Base-by-base conservation (phyloP, 2,888 invertebrate species). In the Laspeyria flexula region DNA sequence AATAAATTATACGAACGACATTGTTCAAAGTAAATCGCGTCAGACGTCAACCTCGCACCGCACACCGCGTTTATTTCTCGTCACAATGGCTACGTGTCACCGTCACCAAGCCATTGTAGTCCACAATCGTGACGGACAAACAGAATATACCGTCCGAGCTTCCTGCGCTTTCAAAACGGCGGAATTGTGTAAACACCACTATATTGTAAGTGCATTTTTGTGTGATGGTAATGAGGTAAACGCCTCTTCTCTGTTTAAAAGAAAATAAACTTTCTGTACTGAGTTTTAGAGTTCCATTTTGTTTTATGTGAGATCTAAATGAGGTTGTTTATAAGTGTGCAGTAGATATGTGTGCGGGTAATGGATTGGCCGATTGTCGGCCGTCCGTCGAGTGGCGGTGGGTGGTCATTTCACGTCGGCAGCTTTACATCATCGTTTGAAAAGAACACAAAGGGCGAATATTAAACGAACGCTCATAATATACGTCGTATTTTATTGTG, bases 351-450 rank as follows among this genome's bases (percentile, higher is more conserved):
- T 80, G 76, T 63, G 71, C 75, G 69, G 62, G 85, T 84, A 84
- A 85, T 85, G 83, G 83, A 86, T 85, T 84, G 84, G 79, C 75
- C 75, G 83, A 81, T 81, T 81, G 85, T 81, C 81, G 77, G 73
- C 57, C 64, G 71, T 68, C 67, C 59, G 68, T 73, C 74, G 74
- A 81, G 80, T 74, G 78, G 62, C 71, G 59, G 79, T 85, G 86
- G 85, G 86, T 86, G 85, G 86, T 76, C 83, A 80, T 76, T 82
- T 75, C 60, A 70, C 58, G 81, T 79, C 81, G 83, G 81, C 79
- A 73, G 75, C 82, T 79, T 79, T 80, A 80, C 78, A 78, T 70
- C 68, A 70, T 71, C 71, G 68, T 74, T 70, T 71, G 71, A 76
- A 80, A 82, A 77, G 73, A 74, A 74, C 73, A 75, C 69, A 78